Evolutionary conservation across 2,113 vertebrate genomes (phyloP), one percentile per base, ranked within the genome.

Genomic region (Hippolais icterina): DNA sequence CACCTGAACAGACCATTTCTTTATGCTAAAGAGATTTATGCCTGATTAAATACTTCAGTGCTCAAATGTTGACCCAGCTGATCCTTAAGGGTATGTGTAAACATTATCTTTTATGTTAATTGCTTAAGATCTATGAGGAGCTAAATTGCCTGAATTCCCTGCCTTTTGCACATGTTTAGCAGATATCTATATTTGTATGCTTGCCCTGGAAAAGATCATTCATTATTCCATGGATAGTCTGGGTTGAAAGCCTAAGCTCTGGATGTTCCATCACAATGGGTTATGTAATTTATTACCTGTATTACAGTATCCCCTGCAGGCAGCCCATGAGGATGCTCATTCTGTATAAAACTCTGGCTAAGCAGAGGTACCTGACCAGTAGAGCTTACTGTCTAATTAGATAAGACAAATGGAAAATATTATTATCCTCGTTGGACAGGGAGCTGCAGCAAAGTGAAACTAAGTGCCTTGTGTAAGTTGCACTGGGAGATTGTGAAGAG

Each of bases 391-490:
- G 4, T 83, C 33, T 89, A 87, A 94, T 78, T 52, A 66, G 80
- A 24, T 69, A 80, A 89, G 79, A 86, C 64, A 94, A 95, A 90
- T 83, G 39, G 79, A 54, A 92, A 84, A 72, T 72, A 47, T 44
- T 66, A 59, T 81, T 70, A 25, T 71, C 72, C 44, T 84, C 27
- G 1, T 95, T 87, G 93, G 80, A 78, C 69, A 85, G 91, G 57
- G 80, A 94, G 77, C 83, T 89, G 83, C 76, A 89, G 75, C 63
- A 77, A 37, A 82, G 61, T 80, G 75, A 85, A 85, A 61, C 61
- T 21, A 80, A 91, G 29, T 75, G 56, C 59, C 35, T 84, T 59
- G 35, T 0, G 0, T 35, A 21, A 77, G 28, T 63, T 75, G 57
- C 77, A 25, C 27, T 64, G 64, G 56, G 83, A 71, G 39, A 41